A percentile compares a stretch with the other conserved stretches of the same genome.
Conservation (phyloP, 2,797 vertebrate genomes). For the Gouania willdenowi region DNA sequence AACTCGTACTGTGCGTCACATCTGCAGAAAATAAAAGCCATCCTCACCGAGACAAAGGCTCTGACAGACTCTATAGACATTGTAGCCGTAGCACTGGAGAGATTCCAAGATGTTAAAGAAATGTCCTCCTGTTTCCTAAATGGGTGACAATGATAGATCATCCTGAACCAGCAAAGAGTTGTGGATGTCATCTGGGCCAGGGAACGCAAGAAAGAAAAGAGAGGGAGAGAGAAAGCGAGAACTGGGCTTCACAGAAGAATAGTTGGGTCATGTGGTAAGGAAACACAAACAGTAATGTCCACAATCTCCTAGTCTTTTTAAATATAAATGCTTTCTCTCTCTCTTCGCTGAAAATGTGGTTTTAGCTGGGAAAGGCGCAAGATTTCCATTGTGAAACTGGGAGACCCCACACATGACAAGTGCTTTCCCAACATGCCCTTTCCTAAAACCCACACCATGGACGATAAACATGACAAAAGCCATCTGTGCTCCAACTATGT, state of each 20-base stretch:
- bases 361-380: not conserved
- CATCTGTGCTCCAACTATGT: conserved; percentile 4
- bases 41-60: conserved; percentile 49
- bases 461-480: not conserved
- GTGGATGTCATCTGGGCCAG: conserved; percentile 22
- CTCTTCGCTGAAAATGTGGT: conserved; percentile 12
- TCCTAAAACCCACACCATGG: conserved; percentile 10
- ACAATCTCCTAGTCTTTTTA: not conserved
- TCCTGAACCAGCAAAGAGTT: conserved; percentile 3
- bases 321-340: conserved; percentile 5
- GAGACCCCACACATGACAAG: conserved; percentile 24
- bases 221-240: conserved; percentile 12
- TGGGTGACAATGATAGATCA: conserved; percentile 47
- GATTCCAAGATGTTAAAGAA: conserved; percentile 35
- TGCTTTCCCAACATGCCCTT: conserved; percentile 2
- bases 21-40: conserved; percentile 54
- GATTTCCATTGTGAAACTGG: conserved; percentile 16
- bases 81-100: conserved; percentile 30
- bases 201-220: too few species aligned
- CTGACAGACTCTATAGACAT: conserved; percentile 17
- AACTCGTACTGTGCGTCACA: conserved; percentile 24
- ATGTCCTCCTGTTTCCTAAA: conserved; percentile 21
- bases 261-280: conserved; percentile 34
- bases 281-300: conserved; percentile 9
- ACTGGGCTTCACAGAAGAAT: conserved; percentile 28